Conservation (phyloP, 2,113 vertebrate species). For the Dromiciops gliroides region DNA sequence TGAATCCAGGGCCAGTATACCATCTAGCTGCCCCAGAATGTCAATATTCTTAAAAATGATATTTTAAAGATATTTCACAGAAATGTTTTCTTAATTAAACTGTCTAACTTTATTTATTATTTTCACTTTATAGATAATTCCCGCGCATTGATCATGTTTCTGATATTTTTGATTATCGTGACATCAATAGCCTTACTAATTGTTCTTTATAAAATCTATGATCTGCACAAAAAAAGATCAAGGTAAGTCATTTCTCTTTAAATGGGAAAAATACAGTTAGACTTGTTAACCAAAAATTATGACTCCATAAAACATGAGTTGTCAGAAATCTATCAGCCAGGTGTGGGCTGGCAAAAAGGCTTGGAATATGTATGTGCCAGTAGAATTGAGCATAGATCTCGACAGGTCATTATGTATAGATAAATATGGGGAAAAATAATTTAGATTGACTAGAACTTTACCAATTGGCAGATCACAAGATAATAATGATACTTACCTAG, state of each 20-base stretch:
- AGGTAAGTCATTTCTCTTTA: constrained; percentile 81
- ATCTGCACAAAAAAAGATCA: constrained; percentile 85
- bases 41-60: not conserved
- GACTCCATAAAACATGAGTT: not conserved
- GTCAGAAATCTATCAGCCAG: not conserved
- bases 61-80: not conserved
- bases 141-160: constrained; percentile 89
- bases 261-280: not conserved
- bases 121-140: constrained; percentile 87
- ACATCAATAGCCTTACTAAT: constrained; percentile 89
- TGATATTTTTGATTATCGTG: constrained; percentile 91
- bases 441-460: not conserved
- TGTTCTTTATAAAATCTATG: constrained; percentile 94
- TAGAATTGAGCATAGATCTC: not conserved
- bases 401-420: not conserved
- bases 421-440: not conserved
- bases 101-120: not conserved
- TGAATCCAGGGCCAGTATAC: no score
- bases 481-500: not conserved
- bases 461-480: not conserved
- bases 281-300: not conserved
- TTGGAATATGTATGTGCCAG: not conserved
- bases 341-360: not conserved
- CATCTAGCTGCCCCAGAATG: no score
- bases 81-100: not conserved